Evolutionary conservation across 2,113 vertebrate species (phyloP).

Genomic region (Falco punctatus): DNA sequence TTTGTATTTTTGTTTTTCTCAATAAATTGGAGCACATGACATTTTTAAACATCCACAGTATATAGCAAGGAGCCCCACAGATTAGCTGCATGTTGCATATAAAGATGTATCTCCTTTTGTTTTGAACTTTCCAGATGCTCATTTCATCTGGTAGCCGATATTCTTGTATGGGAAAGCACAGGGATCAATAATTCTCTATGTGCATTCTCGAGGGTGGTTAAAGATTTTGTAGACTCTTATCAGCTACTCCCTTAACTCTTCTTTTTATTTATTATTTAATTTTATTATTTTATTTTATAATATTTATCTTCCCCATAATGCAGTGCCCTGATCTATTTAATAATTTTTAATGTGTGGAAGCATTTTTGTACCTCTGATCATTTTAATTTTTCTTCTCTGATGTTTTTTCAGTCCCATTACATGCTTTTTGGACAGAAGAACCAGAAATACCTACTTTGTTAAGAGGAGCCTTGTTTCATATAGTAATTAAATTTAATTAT

Average conservation of each 20-base stretch:
- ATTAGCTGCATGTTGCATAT: neutral
- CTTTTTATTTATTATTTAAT: neutral
- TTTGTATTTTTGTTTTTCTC: neutral
- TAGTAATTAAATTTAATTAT: conserved; percentile 73
- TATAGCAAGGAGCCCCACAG: neutral
- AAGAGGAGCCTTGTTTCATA: conserved; percentile 67
- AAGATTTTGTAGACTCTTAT: neutral
- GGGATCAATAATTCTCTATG: neutral
- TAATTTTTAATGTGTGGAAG: neutral
- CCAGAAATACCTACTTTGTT: neutral
- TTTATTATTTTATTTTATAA: neutral
- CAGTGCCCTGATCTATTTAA: neutral
- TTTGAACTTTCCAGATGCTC: neutral
- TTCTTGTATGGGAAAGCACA: neutral
- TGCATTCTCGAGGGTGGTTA: neutral
- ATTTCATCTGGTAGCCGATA: neutral
- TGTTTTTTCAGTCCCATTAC: neutral
- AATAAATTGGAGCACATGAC: neutral
- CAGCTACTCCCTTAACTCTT: neutral
- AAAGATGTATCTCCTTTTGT: neutral
- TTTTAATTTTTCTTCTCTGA: neutral
- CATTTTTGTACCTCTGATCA: neutral
- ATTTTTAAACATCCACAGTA: neutral
- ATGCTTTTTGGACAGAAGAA: neutral
- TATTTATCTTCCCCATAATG: neutral